Base-by-base conservation (phyloP, 2,797 vertebrate species). In the Fundulus diaphanus region DNA sequence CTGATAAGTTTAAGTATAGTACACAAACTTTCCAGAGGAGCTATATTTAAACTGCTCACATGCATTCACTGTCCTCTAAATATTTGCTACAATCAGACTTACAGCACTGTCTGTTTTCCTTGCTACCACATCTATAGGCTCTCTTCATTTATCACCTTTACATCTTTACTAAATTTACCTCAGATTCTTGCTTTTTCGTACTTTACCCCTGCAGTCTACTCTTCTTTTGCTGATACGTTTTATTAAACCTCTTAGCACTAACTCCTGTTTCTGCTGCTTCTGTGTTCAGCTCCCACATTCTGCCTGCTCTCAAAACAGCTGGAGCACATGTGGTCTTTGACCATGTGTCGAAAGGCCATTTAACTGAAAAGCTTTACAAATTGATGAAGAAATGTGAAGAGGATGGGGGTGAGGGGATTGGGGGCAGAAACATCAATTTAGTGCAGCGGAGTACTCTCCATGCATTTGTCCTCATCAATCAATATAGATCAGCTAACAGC, bases 401-500 rank as follows among this genome's bases (percentile, higher is more conserved):
- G 18, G 59, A 57, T 73, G 61, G 63, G 74, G 7, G n/a, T n/a
- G n/a, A n/a, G 68, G 63, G n/a, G n/a, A n/a, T n/a, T n/a, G n/a
- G n/a, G 31, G 61, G 69, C 69, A 68, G 48, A 76, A 44, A 48
- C 46, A 68, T 84, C 70, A 79, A 79, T 84, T 79, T 69, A 56
- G 31, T 63, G 68, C 31, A 76, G 76, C 70, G 13, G 74, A 73
- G 73, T 76, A 82, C 82, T 66, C 72, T 72, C 76, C 68, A 77
- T 72, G 71, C 74, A 79, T 87, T 82, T 85, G 63, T 88, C 74
- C 82, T 86, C 74, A 82, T 85, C 88, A 81, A 84, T 89, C 80
- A 81, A 88, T 89, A 89, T 63, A 73, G 80, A 88, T 87, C 81
- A 85, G 85, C 73, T 84, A 87, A 90, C 78, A 78, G 72, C 74